These are phyloP conservation scores for Drosophila parabipectinata DNA, from an alignment of 1,140 invertebrate genomes.

Conservation along the genomic window DNA sequence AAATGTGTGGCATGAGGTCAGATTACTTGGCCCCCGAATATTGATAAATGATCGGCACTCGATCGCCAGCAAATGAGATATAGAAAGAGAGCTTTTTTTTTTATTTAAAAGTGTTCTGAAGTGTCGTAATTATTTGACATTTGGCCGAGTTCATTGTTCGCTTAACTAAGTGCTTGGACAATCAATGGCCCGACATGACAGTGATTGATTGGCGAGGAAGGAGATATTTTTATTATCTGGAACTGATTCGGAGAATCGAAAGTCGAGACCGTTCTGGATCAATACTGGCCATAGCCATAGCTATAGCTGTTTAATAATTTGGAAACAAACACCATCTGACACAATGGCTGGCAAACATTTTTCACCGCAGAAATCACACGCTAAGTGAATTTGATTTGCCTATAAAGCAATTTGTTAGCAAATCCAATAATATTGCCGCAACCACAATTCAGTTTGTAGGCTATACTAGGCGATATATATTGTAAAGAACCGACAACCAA, in stretches of 20 bases:
- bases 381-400: constrained; percentile 40
- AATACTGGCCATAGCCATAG: too few relatives aligned
- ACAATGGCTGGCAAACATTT: constrained; percentile 13
- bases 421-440: constrained; percentile 26
- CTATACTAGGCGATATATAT: not conserved
- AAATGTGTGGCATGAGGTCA: constrained; percentile 58
- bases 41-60: constrained; percentile 73
- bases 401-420: constrained; percentile 33
- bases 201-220: constrained; percentile 34
- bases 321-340: not conserved
- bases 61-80: constrained; percentile 32
- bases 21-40: constrained; percentile 39
- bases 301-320: not conserved
- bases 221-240: constrained; percentile 45
- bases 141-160: constrained; percentile 41
- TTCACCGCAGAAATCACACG: constrained; percentile 61
- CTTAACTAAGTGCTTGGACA: constrained; percentile 46
- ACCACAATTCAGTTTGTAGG: constrained; percentile 22
- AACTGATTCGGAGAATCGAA: constrained; percentile 23
- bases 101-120: not conserved
- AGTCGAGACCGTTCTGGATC: not conserved
- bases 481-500: constrained; percentile 16
- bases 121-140: constrained; percentile 49
- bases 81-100: constrained; percentile 10
- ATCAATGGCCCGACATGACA: constrained; percentile 33